Base-by-base conservation (phyloP, 2,888 invertebrate genomes). In the Philhelius pedissequus region DNA sequence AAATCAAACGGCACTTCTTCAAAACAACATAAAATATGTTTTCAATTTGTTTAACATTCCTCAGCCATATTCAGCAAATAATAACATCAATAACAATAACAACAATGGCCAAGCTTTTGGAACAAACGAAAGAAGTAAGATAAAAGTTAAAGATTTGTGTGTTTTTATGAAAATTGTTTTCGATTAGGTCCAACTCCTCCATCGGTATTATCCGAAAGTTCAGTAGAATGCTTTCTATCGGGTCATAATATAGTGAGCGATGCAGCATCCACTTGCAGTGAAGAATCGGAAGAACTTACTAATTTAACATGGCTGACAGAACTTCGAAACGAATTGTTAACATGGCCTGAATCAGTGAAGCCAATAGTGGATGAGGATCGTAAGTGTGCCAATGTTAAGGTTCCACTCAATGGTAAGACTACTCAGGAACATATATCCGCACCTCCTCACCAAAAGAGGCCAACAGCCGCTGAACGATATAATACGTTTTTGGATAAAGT, bases 241-340 rank as follows among this genome's bases (percentile, higher is more conserved):
- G 84, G 74, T 1, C 80, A 70, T 25, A 84, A 75, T 15, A 62
- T 84, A 40, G 66, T 62, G 11, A 84, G 80, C n/a, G 84, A 84
- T 69, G 75, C 54, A 2, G 60, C 75, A 5, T 80, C 84, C 18
- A 84, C 68, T 25, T 71, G 71, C 11, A 86, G 86, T 20, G 88
- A 89, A 15, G 89, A 89, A 52, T 89, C 88, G 0, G 90, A 91
- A 35, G 91, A 91, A 62, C 82, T 91, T 15, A 91, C 91, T 1
- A 91, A 90, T 78, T 80, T 91, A 8, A 90, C 89, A 32, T 91
- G 91, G 91, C 81, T 91, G 15, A 90, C 89, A 1, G 89, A 90
- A 20, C 70, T 91, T n/a, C 88, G 90, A n/a, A 91, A 91, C 77
- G 89, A 90, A 79, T 88, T 89, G 6, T 86, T 90, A 38, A 88